Percentiles rank a stretch among this genome's conserved stretches.
These are phyloP conservation scores for Eupithecia exiguata DNA, from an alignment of 2,888 invertebrate genomes.

Conservation along the genomic window DNA sequence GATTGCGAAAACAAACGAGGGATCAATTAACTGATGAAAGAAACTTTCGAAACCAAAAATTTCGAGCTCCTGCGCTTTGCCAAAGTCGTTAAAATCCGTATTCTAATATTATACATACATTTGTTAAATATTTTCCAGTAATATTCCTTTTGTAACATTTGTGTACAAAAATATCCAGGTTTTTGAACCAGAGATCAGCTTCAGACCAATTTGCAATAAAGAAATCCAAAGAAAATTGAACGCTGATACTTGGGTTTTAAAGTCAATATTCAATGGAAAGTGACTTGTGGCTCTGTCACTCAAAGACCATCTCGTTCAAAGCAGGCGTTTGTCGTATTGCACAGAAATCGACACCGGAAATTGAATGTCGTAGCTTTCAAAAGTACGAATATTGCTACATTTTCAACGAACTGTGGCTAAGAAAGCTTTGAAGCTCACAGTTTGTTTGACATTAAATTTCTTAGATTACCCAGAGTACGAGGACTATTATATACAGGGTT, in stretches of 20 bases:
- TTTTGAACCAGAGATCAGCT: neutral
- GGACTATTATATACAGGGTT: no score
- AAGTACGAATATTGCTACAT: neutral
- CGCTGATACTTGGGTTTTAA: neutral
- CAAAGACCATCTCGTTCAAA: neutral
- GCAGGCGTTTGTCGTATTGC: neutral
- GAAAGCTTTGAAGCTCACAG: neutral
- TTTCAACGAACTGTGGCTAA: neutral
- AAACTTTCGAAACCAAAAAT: no score
- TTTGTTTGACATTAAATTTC: neutral
- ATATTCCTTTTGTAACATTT: no score
- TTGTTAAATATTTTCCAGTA: no score
- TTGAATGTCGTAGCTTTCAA: slow-evolving; percentile 8
- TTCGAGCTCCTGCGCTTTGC: no score
- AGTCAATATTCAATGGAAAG: neutral
- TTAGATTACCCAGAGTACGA: no score
- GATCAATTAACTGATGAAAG: no score
- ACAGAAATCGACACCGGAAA: slow-evolving; percentile 8
- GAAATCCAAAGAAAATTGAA: neutral
- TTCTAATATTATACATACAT: no score
- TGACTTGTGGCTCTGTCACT: slow-evolving; percentile 2
- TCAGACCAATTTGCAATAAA: neutral
- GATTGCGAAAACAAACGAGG: no score
- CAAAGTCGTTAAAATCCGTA: no score
- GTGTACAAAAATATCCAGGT: no score